Base-by-base conservation (phyloP, 2,797 vertebrate species). In the Enteromius argenteus region DNA sequence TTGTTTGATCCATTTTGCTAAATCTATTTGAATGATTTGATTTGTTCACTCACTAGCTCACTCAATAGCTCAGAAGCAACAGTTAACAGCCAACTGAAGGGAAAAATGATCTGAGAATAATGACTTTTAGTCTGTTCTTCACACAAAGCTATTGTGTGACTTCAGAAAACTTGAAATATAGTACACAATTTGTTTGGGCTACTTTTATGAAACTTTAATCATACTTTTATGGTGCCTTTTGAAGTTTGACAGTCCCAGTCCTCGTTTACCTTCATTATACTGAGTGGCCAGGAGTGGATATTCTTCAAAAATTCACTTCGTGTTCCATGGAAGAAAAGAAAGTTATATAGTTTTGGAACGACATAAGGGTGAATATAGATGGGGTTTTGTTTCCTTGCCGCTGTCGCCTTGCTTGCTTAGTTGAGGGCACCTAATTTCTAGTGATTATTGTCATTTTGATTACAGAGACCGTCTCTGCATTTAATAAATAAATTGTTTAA, bases 281-380 rank as follows among this genome's bases (percentile, higher is more conserved):
- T 76, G 74, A 76, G n/a, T 27, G 35, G 35, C 35, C 53, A 60
- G 53, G 53, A 76, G 74, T 42, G 7, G 53, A 35, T 42, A 60
- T 76, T 76, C 53, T 76, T 76, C 35, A 76, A 76, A 60, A 58
- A 39, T 23, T 23, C 51, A 76, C 74, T 35, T 60, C 4, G n/a
- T 60, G n/a, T 60, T 76, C 51, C 35, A 60, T 76, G 74, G 35
- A 60, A 76, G 32, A 58, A 58, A 58, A 14, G 19, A 56, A 53
- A 74, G 72, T 76, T 35, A 14, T 37, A 58, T 2, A 3, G n/a
- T 32, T 58, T 39, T 58, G 32, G 51, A 76, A 76, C 17, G 17
- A 35, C 46, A 53, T n/a, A 53, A 53, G 72, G 46, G 32, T 74
- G 30, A 37, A 27, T 27, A 27, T 27, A 1, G 27, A 27, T 27